Percentiles rank a stretch among this genome's conserved stretches.
phyloP scores from a whole-genome alignment of 1,140 invertebrate species.

The Frieseomelitta varia region DNA sequence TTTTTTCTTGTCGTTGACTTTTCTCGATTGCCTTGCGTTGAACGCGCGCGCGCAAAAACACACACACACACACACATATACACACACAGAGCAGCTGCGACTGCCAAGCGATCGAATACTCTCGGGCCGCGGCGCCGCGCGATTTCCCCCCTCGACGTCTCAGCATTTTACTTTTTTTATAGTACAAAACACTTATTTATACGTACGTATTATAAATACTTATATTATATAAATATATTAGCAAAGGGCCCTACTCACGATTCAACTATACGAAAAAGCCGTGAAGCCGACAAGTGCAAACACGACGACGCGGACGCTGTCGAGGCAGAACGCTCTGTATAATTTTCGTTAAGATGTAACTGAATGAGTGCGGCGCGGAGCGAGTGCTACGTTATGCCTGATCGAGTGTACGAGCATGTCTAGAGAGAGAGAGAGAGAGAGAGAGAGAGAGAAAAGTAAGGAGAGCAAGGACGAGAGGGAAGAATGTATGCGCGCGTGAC shows the following conservation, averaged over 20 bases:
- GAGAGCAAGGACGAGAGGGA: not conserved
- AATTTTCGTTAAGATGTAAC: conserved; percentile 53
- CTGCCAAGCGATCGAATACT: conserved; percentile 50
- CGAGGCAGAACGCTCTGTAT: conserved; percentile 45
- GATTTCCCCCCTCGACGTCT: conserved; percentile 46
- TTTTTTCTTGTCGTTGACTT: conserved; percentile 6
- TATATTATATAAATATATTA: conserved; percentile 76
- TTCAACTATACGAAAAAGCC: conserved; percentile 77
- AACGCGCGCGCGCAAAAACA: too few species aligned
- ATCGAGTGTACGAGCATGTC: not conserved
- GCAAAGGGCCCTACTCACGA: conserved; percentile 81
- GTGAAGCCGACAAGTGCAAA: conserved; percentile 5
- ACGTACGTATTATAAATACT: conserved; percentile 74
- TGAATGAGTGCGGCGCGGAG: conserved; percentile 20
- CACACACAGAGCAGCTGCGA: not conserved
- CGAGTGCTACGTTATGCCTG: not conserved
- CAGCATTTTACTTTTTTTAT: conserved; percentile 73
- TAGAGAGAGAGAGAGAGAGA: not conserved
- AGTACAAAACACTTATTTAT: conserved; percentile 81
- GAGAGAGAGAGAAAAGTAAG: not conserved
- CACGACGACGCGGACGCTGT: conserved; percentile 11
- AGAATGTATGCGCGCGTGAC: not conserved
- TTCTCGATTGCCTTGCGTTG: conserved; percentile 4
- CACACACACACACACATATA: too few species aligned
- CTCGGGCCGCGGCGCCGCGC: conserved; percentile 60